These are phyloP conservation scores for Pelodiscus sinensis DNA, from an alignment of 2,113 vertebrate species.

Conservation along the genomic window DNA sequence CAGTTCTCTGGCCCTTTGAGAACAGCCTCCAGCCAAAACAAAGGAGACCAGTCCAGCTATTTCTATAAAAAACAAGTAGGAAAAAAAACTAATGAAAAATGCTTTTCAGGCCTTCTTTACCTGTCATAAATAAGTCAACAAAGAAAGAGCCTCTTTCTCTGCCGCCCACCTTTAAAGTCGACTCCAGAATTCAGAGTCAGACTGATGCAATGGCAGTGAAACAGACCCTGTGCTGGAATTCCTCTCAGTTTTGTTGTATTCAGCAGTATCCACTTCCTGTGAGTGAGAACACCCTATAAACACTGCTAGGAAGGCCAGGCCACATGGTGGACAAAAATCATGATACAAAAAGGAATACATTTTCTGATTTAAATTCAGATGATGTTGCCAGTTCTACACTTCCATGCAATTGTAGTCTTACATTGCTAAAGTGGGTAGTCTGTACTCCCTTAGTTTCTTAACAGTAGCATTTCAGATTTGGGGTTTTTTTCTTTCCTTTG, in stretches of 20 bases:
- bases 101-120: not conserved
- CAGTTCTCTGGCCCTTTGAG: not conserved
- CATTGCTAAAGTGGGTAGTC: not conserved
- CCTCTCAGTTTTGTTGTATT: not conserved
- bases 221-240: not conserved
- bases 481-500: not conserved
- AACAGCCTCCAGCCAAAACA: not conserved
- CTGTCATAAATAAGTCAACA: not conserved
- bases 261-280: not conserved
- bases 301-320: not conserved
- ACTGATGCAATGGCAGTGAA: slow-evolving; percentile 55
- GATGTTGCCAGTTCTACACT: not conserved
- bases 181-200: not conserved
- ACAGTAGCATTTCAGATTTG: not conserved
- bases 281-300: not conserved
- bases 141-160: not conserved
- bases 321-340: not conserved
- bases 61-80: not conserved
- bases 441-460: not conserved
- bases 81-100: not conserved
- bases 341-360: not conserved
- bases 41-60: not conserved
- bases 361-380: not conserved
- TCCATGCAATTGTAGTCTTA: not conserved
- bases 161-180: not conserved